phyloP scores from a whole-genome alignment of 2,888 invertebrate genomes.

The Sympetrum striolatum region DNA sequence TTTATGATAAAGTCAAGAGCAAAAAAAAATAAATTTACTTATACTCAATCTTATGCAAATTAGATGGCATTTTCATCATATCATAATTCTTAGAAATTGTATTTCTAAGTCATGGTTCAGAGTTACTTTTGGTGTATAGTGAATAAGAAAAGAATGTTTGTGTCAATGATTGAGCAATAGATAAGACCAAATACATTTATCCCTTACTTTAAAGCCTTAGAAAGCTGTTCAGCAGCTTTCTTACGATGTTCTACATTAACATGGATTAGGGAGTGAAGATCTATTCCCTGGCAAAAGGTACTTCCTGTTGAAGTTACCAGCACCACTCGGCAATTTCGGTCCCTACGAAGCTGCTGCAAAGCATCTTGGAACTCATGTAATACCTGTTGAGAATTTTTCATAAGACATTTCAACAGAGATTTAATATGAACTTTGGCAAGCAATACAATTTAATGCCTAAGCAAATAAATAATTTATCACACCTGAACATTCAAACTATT shows the following conservation, averaged over 20 bases:
- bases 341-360: conserved; percentile 68
- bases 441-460: background rate
- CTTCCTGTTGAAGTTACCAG: conserved; percentile 77
- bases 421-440: background rate
- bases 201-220: conserved; percentile 75
- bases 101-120: no score
- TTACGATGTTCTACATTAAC: conserved; percentile 68
- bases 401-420: background rate
- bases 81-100: no score
- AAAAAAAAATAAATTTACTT: no score
- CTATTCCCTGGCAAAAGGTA: conserved; percentile 82
- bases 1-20: no score
- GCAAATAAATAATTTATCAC: conserved; percentile 46
- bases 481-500: conserved; percentile 71
- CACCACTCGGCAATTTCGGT: conserved; percentile 72
- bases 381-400: conserved; percentile 60
- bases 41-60: no score
- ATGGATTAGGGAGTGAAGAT: conserved; percentile 73
- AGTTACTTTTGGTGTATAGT: no score
- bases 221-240: conserved; percentile 71
- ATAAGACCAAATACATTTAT: no score
- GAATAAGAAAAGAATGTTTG: no score
- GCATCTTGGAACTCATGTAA: conserved; percentile 78
- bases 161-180: no score
- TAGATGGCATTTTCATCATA: no score